Conservation (phyloP, 2,797 vertebrate genomes). For the Periophthalmus magnuspinnatus region DNA sequence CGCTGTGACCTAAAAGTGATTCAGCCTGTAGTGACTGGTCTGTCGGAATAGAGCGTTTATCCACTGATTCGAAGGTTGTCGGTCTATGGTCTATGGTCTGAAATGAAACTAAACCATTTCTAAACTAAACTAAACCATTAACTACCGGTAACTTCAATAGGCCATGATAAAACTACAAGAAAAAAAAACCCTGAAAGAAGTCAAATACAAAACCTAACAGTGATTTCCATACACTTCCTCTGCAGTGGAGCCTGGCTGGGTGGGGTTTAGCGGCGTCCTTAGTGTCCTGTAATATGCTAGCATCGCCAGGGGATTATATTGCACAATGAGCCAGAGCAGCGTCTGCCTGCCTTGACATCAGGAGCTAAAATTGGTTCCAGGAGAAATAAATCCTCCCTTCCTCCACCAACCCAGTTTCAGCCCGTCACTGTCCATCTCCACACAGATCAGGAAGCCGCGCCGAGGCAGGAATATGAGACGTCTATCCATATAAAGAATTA, state of each 20-base stretch:
- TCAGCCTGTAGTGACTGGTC: too few relatives aligned
- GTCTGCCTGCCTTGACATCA: conserved; percentile 78
- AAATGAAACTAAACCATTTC: too few relatives aligned
- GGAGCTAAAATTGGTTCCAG: conserved; percentile 73
- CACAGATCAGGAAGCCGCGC: not conserved
- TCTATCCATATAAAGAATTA: not conserved
- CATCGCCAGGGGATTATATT: conserved; percentile 75
- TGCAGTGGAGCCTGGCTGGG: conserved; percentile 3
- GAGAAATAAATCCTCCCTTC: conserved; percentile 71
- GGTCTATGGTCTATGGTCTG: too few relatives aligned
- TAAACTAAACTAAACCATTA: too few relatives aligned
- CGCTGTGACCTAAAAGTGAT: too few relatives aligned
- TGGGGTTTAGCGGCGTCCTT: conserved; percentile 70
- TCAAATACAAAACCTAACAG: not conserved
- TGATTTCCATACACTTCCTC: too few relatives aligned
- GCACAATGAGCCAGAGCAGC: conserved; percentile 74
- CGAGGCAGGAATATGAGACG: not conserved
- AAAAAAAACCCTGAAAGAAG: not conserved
- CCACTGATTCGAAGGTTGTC: too few relatives aligned
- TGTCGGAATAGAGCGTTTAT: too few relatives aligned
- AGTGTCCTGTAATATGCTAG: conserved; percentile 74
- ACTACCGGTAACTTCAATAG: too few relatives aligned
- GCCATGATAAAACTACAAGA: too few relatives aligned
- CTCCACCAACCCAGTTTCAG: conserved; percentile 24
- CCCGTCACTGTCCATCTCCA: conserved; percentile 17